These are phyloP conservation scores for Bradynema listronoti DNA, from an alignment of 1,140 invertebrate species.

Conservation along the genomic window DNA sequence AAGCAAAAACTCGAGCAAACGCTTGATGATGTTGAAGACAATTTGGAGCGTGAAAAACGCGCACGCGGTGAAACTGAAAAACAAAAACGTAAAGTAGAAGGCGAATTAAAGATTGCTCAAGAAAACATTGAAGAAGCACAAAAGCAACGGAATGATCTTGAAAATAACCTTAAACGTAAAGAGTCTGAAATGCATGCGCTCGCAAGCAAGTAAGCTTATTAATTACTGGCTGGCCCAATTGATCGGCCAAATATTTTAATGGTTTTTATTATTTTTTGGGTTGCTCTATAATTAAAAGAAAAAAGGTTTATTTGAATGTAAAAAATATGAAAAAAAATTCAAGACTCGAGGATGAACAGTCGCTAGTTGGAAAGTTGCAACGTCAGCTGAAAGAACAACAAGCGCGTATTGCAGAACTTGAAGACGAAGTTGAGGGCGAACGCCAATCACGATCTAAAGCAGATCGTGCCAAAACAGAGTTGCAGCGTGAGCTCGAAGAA, in stretches of 20 bases:
- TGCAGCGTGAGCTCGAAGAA: slow-evolving; percentile 71
- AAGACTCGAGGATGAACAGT: slow-evolving; percentile 96
- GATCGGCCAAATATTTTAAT: no score
- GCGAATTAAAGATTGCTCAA: slow-evolving; percentile 93
- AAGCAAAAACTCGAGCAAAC: slow-evolving; percentile 94
- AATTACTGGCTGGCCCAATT: no score
- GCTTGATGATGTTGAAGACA: slow-evolving; percentile 86
- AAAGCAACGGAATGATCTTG: slow-evolving; percentile 43
- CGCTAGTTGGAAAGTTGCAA: slow-evolving; percentile 83
- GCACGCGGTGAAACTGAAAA: slow-evolving; percentile 93
- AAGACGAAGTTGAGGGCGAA: slow-evolving; percentile 95
- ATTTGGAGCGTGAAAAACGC: slow-evolving; percentile 96
- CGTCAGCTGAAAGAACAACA: slow-evolving; percentile 99
- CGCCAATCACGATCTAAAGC: slow-evolving; percentile 83
- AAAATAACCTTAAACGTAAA: slow-evolving; percentile 52
- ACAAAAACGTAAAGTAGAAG: slow-evolving; percentile 83
- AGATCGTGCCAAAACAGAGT: slow-evolving; percentile 50
- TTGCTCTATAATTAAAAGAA: no score
- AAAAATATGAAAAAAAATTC: no score
- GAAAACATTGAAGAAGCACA: slow-evolving; percentile 55
- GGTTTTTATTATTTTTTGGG: no score
- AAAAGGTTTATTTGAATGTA: no score
- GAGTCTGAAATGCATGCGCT: slow-evolving; percentile 51
- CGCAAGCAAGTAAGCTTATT: no score
- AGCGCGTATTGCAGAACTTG: slow-evolving; percentile 68